These are phyloP conservation scores for Halcyon senegalensis DNA, from an alignment of 2,113 vertebrate genomes.

Conservation along the genomic window DNA sequence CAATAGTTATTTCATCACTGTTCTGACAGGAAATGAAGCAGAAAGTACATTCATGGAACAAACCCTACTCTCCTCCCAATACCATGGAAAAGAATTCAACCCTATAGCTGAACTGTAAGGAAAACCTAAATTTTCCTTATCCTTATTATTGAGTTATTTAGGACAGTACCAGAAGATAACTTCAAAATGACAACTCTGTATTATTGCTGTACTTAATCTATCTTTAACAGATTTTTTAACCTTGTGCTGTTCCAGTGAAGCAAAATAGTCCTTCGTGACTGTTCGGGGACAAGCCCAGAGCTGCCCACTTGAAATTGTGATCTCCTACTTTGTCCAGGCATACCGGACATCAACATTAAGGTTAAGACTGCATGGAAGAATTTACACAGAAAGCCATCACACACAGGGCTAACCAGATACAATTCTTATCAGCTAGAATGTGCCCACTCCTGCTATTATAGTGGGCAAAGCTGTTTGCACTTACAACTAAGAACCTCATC, in stretches of 20 bases:
- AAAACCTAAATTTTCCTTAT: neutral
- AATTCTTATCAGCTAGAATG: neutral
- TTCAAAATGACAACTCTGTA: neutral
- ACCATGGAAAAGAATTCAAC: neutral
- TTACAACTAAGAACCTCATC: neutral
- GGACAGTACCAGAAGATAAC: neutral
- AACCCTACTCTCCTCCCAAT: neutral
- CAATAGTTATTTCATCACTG: neutral
- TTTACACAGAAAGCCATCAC: neutral
- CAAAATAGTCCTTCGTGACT: neutral
- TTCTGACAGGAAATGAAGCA: neutral
- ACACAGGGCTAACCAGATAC: neutral
- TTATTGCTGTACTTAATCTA: neutral
- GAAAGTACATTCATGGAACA: neutral
- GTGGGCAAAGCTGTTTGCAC: neutral
- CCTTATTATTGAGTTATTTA: neutral
- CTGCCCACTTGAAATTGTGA: neutral
- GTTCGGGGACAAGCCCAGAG: neutral
- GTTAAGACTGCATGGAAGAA: neutral
- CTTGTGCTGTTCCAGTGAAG: neutral
- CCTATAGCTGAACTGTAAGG: neutral
- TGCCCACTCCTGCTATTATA: neutral
- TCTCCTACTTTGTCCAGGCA: neutral
- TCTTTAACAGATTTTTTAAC: neutral
- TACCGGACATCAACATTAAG: neutral